Evolutionary conservation across 2,797 vertebrate genomes (phyloP).

Genomic region (Bryconaethiops microstoma): DNA sequence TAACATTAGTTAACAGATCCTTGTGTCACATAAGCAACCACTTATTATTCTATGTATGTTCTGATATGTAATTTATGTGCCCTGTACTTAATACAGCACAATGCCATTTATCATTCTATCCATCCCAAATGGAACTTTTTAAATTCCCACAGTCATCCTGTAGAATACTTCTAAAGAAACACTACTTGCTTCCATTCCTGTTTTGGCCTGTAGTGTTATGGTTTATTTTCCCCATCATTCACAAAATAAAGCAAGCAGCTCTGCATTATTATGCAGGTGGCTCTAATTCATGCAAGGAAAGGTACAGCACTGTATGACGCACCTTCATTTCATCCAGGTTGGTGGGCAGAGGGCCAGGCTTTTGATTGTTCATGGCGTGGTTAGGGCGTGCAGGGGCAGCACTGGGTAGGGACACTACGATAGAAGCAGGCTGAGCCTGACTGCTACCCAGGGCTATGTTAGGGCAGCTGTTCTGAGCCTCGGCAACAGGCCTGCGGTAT

Average conservation of each 20-base stretch:
- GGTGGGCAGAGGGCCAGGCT: slow-evolving; percentile 82
- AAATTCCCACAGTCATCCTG: no score
- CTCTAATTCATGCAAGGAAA: neutral
- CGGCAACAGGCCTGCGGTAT: slow-evolving; percentile 77
- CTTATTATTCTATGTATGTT: no score
- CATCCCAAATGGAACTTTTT: no score
- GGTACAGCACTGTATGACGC: slow-evolving; percentile 10
- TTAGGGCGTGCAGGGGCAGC: slow-evolving; percentile 68
- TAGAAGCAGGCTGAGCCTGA: slow-evolving; percentile 58
- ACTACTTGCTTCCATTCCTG: neutral
- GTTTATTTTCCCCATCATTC: neutral
- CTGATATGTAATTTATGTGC: no score
- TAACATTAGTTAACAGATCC: no score
- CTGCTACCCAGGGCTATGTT: slow-evolving; percentile 70
- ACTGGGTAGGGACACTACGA: slow-evolving; percentile 54
- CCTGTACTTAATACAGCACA: no score
- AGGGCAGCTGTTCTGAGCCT: slow-evolving; percentile 82
- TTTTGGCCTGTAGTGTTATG: neutral
- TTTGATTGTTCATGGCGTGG: slow-evolving; percentile 68
- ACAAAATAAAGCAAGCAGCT: neutral
- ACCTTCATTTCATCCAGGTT: slow-evolving; percentile 98
- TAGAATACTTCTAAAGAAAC: neutral
- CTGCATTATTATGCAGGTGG: neutral
- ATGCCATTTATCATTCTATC: no score
- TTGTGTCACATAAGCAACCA: no score